Evolutionary conservation across 2,113 vertebrate species (phyloP), one percentile per base, ranked within the genome.

Genomic region (Illadopsis cleaveri): DNA sequence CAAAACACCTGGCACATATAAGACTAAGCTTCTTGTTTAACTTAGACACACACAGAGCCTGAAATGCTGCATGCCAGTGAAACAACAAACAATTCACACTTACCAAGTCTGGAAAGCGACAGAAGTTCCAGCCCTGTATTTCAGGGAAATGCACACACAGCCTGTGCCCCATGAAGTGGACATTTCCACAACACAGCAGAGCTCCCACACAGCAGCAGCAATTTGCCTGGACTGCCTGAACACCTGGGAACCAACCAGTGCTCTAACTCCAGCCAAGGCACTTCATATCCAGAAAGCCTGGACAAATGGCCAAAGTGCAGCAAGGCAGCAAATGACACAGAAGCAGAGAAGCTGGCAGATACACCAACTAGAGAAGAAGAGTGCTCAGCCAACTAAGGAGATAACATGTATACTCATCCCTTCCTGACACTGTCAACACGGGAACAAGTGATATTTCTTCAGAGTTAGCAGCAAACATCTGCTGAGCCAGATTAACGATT

Each of bases 391-490:
- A 77, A 44, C 44, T 80, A 60, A 66, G 47, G 60, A 83, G 68
- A 24, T 51, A 61, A 51, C 22, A 14, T 50, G 33, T 61, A 47
- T 61, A 40, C 54, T 60, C 71, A 51, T 70, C 58, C 37, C 35
- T 72, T 85, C 47, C 58, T 15, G 2, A 88, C 69, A 75, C 8
- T 8, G 9, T 66, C 76, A 90, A 69, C 38, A 56, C 0, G 0
- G 31, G 51, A 86, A 86, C 47, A 64, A 88, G 71, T n/a, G 51
- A 18, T 30, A 40, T 21, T 25, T 87, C 58, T 91, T 77, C 66
- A 82, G 27, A 86, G 61, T 68, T 56, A 89, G 38, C 64, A 90
- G 71, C 19, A 93, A 96, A 94, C 27, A 91, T 73, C 61, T 85
- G 66, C 75, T 86, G 30, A 90, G 68, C 5, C 56, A 95, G 44